phyloP scores from a whole-genome alignment of 2,113 vertebrate species.

The Riparia riparia region DNA sequence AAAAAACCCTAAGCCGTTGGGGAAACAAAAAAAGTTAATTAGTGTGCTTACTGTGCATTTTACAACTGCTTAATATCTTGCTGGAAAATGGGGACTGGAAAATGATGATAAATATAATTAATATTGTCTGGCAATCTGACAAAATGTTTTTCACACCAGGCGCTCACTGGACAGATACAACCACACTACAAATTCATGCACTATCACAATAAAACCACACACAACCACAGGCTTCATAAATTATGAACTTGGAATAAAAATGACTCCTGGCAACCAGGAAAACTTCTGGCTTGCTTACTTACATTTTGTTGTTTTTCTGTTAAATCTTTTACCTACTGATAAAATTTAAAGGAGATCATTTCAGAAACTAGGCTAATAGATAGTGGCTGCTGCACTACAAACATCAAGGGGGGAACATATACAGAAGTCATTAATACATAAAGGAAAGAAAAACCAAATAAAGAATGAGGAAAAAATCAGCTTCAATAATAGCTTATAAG shows the following conservation, averaged over 20 bases:
- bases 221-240: not conserved
- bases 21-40: not conserved
- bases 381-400: not conserved
- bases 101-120: not conserved
- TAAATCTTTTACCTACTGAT: not conserved
- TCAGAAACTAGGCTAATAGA: not conserved
- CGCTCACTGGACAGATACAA: not conserved
- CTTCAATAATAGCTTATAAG: not conserved
- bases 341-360: not conserved
- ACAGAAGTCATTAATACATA: not conserved
- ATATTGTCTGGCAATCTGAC: not conserved
- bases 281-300: not conserved
- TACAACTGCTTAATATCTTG: not conserved
- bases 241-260: not conserved
- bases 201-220: not conserved
- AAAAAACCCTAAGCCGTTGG: not conserved
- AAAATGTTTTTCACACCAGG: not conserved
- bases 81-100: not conserved
- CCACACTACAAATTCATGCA: not conserved
- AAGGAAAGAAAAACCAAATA: not conserved
- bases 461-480: not conserved
- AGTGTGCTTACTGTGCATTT: not conserved
- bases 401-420: accelerated
- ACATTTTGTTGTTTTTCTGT: not conserved
- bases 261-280: not conserved